phyloP scores from a whole-genome alignment of 2,888 invertebrate species.

The Asteroscopus sphinx region DNA sequence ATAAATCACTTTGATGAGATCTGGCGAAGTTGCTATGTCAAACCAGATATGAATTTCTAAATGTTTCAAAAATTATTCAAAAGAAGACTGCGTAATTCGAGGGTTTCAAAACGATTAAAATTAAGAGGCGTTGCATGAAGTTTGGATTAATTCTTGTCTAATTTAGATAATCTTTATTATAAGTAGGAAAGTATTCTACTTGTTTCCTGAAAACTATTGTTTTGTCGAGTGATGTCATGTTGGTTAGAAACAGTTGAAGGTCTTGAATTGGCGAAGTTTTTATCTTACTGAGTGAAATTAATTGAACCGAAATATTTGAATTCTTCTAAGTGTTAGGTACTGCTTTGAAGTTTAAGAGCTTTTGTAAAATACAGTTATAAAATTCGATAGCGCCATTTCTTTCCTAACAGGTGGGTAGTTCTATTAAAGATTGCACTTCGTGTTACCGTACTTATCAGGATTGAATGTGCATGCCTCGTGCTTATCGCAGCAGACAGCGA shows the following conservation, averaged over 20 bases:
- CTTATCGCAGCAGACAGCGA: slow-evolving; percentile 26
- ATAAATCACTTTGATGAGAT: slow-evolving; percentile 31
- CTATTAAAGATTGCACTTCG: slow-evolving; percentile 22
- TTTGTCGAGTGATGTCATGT: slow-evolving; percentile 19
- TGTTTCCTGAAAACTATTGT: slow-evolving; percentile 23
- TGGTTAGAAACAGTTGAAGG: slow-evolving; percentile 10
- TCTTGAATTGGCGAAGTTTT: slow-evolving; percentile 6
- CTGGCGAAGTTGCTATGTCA: slow-evolving; percentile 15
- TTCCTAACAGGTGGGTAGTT: slow-evolving; percentile 35
- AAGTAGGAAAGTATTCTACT: not conserved
- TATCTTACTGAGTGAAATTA: too few species aligned
- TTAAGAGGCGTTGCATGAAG: slow-evolving; percentile 23
- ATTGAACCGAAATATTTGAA: not conserved
- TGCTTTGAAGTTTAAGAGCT: not conserved
- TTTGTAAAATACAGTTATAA: slow-evolving; percentile 15
- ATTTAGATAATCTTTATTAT: slow-evolving; percentile 26
- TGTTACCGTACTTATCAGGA: slow-evolving; percentile 27
- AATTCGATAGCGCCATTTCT: slow-evolving; percentile 15
- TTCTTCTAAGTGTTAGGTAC: not conserved
- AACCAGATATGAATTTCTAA: slow-evolving; percentile 17
- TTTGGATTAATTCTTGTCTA: slow-evolving; percentile 5
- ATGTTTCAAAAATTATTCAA: slow-evolving; percentile 30
- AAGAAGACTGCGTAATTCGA: too few species aligned
- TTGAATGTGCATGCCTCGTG: slow-evolving; percentile 20
- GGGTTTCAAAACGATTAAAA: slow-evolving; percentile 22